Evolutionary conservation across 1,140 invertebrate species (phyloP).

Genomic region (Lethocerus indicus): DNA sequence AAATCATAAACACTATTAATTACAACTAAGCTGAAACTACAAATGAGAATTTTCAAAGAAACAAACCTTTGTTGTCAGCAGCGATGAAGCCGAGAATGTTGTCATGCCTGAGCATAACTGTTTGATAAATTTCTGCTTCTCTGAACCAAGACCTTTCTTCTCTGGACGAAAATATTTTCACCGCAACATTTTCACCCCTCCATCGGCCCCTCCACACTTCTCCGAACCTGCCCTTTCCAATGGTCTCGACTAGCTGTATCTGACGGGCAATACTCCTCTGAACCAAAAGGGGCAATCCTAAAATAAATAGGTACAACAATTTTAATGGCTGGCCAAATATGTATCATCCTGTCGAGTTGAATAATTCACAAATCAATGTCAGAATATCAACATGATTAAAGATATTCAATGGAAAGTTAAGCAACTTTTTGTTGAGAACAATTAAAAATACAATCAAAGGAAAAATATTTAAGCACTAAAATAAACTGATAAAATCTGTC

Average conservation of each 20-base stretch:
- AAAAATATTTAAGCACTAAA: too few species aligned
- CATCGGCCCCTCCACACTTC: slow-evolving; percentile 78
- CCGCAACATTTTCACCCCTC: slow-evolving; percentile 75
- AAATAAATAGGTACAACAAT: neutral
- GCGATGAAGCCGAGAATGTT: slow-evolving; percentile 87
- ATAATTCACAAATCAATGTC: too few species aligned
- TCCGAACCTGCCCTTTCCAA: slow-evolving; percentile 72
- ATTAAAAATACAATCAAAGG: too few species aligned
- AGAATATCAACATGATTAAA: too few species aligned
- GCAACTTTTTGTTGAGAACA: too few species aligned
- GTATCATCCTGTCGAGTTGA: too few species aligned
- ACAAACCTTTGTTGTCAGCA: slow-evolving; percentile 39
- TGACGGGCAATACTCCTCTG: slow-evolving; percentile 65
- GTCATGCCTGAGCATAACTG: slow-evolving; percentile 67
- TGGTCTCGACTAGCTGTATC: slow-evolving; percentile 53
- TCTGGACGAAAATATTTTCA: slow-evolving; percentile 78
- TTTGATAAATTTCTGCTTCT: slow-evolving; percentile 83
- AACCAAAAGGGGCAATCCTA: slow-evolving; percentile 57
- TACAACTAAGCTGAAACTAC: neutral
- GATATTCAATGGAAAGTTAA: too few species aligned
- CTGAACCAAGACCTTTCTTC: slow-evolving; percentile 78
- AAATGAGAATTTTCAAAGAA: neutral
- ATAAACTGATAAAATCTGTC: too few species aligned
- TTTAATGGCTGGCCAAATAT: too few species aligned
- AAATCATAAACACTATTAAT: slow-evolving; percentile 38